Percentiles rank a stretch among this genome's conserved stretches.
Evolutionary conservation across 2,113 vertebrate species (phyloP).

Genomic region (Cairina moschata): DNA sequence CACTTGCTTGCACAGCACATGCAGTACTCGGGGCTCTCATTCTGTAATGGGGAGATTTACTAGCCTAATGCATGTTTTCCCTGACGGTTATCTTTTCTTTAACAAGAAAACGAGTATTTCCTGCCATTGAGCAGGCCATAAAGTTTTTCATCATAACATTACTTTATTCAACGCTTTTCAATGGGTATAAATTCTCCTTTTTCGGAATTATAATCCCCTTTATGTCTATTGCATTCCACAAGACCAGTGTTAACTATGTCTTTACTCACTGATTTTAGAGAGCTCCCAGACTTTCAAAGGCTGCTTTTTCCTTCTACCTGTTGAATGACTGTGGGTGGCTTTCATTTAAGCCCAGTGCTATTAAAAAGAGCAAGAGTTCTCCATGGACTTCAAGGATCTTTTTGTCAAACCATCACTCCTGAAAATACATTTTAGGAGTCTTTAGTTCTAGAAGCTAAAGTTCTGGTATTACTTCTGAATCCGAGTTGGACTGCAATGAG

Average conservation of each 20-base stretch:
- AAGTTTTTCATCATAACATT: neutral
- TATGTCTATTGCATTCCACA: neutral
- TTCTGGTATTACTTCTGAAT: neutral
- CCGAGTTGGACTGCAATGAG: neutral
- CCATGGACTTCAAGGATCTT: neutral
- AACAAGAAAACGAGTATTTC: slow-evolving; percentile 9
- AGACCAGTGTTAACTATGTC: neutral
- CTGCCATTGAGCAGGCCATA: neutral
- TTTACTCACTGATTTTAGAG: neutral
- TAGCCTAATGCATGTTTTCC: neutral
- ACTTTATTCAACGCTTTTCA: neutral
- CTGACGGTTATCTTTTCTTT: neutral
- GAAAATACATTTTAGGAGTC: neutral
- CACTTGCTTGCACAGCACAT: neutral
- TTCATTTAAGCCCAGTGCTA: neutral
- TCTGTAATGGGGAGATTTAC: neutral
- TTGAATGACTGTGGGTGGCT: neutral
- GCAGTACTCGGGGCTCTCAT: neutral
- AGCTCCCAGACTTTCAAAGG: neutral
- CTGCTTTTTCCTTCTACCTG: neutral
- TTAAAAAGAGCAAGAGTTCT: neutral
- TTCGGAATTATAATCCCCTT: slow-evolving; percentile 2
- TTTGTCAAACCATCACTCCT: neutral
- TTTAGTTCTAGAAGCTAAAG: neutral
- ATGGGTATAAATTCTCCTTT: neutral